phyloP scores from a whole-genome alignment of 1,140 invertebrate genomes.

The Panulirus ornatus region DNA sequence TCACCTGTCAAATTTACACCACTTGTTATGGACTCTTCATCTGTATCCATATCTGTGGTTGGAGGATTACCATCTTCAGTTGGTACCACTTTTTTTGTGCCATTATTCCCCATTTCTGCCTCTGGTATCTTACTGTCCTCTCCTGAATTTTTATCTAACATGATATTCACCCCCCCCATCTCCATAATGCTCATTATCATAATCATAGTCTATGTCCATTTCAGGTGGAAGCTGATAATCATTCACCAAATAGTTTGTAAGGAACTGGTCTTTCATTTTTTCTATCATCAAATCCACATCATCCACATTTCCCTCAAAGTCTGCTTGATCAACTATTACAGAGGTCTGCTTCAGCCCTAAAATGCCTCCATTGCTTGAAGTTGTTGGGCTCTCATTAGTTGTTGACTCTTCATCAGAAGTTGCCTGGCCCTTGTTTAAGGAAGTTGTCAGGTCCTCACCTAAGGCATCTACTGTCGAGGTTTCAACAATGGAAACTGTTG shows the following conservation, averaged over 20 bases:
- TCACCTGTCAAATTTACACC: neutral
- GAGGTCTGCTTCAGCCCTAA: conserved; percentile 2
- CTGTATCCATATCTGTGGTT: neutral
- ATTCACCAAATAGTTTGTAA: conserved; percentile 39
- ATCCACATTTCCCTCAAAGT: too few species aligned
- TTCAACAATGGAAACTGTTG: too few species aligned
- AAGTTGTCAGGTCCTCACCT: neutral
- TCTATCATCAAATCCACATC: conserved; percentile 48
- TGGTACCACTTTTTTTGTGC: too few species aligned
- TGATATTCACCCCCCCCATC: neutral
- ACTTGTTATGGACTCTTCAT: neutral
- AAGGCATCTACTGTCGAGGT: too few species aligned
- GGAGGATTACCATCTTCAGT: too few species aligned
- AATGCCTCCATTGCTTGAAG: neutral
- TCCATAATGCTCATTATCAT: neutral
- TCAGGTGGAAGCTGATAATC: neutral
- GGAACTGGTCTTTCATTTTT: conserved; percentile 56
- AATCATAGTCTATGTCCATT: neutral
- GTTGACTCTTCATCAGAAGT: neutral
- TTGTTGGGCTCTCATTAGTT: too few species aligned
- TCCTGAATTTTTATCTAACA: neutral
- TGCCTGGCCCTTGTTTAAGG: neutral
- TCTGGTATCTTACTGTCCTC: neutral
- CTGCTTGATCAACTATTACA: too few species aligned
- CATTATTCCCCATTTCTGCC: neutral